Evolutionary conservation across 2,797 vertebrate species (phyloP).

Genomic region (Danio kyathit): DNA sequence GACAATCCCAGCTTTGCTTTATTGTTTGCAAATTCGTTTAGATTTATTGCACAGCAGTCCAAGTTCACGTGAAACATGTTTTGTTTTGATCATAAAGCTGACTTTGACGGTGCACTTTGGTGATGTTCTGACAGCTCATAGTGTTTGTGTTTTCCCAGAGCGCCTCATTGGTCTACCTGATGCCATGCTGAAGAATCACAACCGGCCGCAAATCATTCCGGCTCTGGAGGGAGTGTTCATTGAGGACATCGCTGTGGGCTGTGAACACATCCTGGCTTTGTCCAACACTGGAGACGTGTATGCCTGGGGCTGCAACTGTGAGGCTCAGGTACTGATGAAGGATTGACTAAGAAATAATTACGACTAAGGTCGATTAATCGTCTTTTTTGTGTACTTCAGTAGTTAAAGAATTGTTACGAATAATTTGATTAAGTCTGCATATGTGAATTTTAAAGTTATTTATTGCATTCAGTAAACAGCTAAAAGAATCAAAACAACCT

Average conservation of each 20-base stretch:
- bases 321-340: conserved; percentile 78
- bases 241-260: conserved; percentile 82
- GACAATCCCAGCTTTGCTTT: too few relatives aligned
- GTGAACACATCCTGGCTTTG: conserved; percentile 82
- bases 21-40: too few relatives aligned
- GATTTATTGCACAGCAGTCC: too few relatives aligned
- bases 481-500: too few relatives aligned
- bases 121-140: neutral
- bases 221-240: conserved; percentile 81
- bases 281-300: conserved; percentile 82
- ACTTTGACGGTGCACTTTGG: neutral
- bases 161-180: conserved; percentile 84
- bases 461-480: too few relatives aligned
- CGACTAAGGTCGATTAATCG: neutral
- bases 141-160: conserved; percentile 67
- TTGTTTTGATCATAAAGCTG: neutral
- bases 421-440: too few relatives aligned
- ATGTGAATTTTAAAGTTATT: too few relatives aligned
- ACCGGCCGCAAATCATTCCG: conserved; percentile 81
- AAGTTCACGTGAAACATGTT: too few relatives aligned
- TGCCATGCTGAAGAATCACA: conserved; percentile 83
- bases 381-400: neutral
- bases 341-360: too few relatives aligned
- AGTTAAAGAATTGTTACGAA: neutral
- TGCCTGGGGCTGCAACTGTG: conserved; percentile 85